Conservation (phyloP, 1,140 invertebrate genomes). For the Archegozetes longisetosus region DNA sequence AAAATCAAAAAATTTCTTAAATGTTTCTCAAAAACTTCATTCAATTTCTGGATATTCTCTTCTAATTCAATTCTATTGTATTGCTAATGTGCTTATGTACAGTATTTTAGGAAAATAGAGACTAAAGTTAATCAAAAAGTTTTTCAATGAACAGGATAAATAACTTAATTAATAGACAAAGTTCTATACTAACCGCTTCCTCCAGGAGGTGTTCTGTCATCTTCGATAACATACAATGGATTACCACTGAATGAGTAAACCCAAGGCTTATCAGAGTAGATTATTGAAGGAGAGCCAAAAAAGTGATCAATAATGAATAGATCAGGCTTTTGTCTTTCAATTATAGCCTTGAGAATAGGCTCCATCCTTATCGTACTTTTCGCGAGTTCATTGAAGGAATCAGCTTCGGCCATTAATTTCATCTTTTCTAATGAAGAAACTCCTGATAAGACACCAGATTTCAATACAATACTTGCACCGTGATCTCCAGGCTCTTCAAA, state of each 20-base stretch:
- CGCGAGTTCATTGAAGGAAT: neutral
- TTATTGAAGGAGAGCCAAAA: constrained; percentile 1
- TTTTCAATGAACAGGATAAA: no score
- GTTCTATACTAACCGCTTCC: no score
- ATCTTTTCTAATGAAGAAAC: neutral
- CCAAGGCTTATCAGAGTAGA: neutral
- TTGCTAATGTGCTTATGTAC: no score
- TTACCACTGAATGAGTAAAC: constrained; percentile 3
- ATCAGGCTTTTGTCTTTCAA: constrained; percentile 7
- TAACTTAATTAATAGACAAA: no score
- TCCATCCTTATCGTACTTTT: neutral
- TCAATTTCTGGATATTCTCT: no score
- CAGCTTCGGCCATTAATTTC: neutral
- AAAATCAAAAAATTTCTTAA: neutral
- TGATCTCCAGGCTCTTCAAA: neutral
- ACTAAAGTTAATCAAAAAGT: no score
- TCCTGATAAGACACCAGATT: neutral
- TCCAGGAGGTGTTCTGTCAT: neutral
- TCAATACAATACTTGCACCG: neutral
- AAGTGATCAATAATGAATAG: constrained; percentile 13
- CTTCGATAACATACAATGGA: constrained; percentile 4
- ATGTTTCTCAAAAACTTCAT: no score
- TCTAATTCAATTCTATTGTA: no score
- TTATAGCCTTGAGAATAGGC: neutral
- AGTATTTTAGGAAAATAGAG: no score